Evolutionary conservation across 2,888 invertebrate species (phyloP), one percentile per base, ranked within the genome.

Genomic region (Spodoptera exigua): DNA sequence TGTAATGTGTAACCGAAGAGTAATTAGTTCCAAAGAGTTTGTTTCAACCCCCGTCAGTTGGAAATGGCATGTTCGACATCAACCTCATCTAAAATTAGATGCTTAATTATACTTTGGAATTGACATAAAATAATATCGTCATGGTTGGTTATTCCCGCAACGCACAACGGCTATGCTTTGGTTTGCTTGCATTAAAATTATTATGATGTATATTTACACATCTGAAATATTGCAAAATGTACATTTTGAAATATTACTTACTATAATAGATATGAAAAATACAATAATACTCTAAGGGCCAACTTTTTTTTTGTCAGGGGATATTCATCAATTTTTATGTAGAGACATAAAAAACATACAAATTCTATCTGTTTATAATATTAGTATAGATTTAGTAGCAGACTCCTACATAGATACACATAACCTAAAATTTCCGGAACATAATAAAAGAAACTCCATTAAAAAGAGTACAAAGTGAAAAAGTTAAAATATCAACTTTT

Each of bases 1-100:
- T 3, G 40, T 44, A 41, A 57, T 46, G 40, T 45, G 39, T 36
- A 51, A 47, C 13, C n/a, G 12, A 14, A 40, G 21, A 62, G 48
- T 56, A 59, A 68, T 64, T 60, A 70, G 53, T 59, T 55, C 34
- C 7, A 13, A 11, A 12, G 53, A 58, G 68, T 55, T 72, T 21
- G 12, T 52, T 41, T 17, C 10, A 56, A 41, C 73, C 58, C 40
- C 49, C 46, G 17, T 72, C 73, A 68, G 11, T 27, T 63, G 48
- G 18, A 56, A 53, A 44, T 68, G 73, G 53, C 56, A 47, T 13
- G 17, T 63, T 59, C 1, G 53, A 53, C 53, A 41, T 18, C 52
- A 32, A n/a, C 39, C 49, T 47, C n/a, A 49, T 58, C 44, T 43
- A 45, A 58, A 58, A 58, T 51, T 54, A 36, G 18, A n/a, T 39